Percentiles rank a stretch among this genome's conserved stretches.
Evolutionary conservation across 1,140 invertebrate species (phyloP).

Genomic region (Anadara kagoshimensis): DNA sequence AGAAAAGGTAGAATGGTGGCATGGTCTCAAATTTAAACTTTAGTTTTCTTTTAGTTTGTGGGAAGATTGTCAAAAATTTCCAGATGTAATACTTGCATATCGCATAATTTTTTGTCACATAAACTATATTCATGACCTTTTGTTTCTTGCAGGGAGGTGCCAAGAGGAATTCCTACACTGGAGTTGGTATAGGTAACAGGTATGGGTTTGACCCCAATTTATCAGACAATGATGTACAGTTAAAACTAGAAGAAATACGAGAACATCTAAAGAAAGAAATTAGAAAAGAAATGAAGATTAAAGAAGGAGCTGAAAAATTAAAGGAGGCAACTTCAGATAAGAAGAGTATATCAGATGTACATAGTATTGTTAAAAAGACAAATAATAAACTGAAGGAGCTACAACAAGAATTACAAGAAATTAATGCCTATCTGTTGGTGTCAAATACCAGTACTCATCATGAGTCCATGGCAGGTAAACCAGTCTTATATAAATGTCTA

Average conservation of each 20-base stretch:
- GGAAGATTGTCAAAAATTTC: too few relatives aligned
- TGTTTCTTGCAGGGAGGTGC: slow-evolving; percentile 65
- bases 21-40: too few relatives aligned
- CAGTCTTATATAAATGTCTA: too few relatives aligned
- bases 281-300: slow-evolving; percentile 86
- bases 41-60: too few relatives aligned
- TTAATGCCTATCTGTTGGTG: slow-evolving; percentile 94
- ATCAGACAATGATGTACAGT: slow-evolving; percentile 80
- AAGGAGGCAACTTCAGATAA: slow-evolving; percentile 94
- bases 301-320: slow-evolving; percentile 90
- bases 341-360: slow-evolving; percentile 87
- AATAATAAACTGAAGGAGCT: slow-evolving; percentile 94
- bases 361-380: slow-evolving; percentile 94
- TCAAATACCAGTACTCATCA: slow-evolving; percentile 77
- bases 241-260: slow-evolving; percentile 92
- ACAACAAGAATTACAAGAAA: slow-evolving; percentile 90
- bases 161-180: slow-evolving; percentile 68
- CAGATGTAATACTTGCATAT: too few relatives aligned
- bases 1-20: too few relatives aligned
- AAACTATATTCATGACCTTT: neutral
- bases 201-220: slow-evolving; percentile 91
- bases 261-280: slow-evolving; percentile 95
- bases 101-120: too few relatives aligned
- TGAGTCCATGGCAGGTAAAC: slow-evolving; percentile 27
- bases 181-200: slow-evolving; percentile 88